phyloP scores from a whole-genome alignment of 1,140 invertebrate genomes.

The Aphelenchoides fujianensis region DNA sequence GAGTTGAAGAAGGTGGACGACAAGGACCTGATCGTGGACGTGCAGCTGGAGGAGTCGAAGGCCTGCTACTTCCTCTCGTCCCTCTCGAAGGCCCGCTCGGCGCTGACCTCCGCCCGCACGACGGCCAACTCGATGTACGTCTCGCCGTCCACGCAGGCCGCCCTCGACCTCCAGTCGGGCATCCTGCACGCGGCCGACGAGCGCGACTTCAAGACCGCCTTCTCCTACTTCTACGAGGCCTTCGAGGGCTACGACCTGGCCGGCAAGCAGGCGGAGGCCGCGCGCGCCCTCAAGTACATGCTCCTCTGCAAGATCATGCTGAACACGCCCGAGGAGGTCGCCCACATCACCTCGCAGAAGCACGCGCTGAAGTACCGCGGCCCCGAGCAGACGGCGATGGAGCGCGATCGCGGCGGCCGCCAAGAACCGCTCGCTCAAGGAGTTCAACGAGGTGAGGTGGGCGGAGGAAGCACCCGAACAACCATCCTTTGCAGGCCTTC shows the following conservation, averaged over 20 bases:
- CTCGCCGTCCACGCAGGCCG: constrained; percentile 79
- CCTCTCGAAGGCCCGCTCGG: constrained; percentile 84
- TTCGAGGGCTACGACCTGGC: constrained; percentile 97
- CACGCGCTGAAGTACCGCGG: constrained; percentile 92
- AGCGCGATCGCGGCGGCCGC: constrained; percentile 89
- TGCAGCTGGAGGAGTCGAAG: constrained; percentile 92
- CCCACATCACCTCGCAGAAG: constrained; percentile 90
- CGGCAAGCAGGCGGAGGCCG: constrained; percentile 74
- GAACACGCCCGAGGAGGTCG: constrained; percentile 83
- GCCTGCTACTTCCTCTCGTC: constrained; percentile 95
- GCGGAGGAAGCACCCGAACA: too few relatives aligned
- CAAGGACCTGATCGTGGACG: constrained; percentile 93
- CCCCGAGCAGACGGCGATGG: constrained; percentile 90
- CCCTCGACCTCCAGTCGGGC: constrained; percentile 90
- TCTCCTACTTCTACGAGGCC: too few relatives aligned
- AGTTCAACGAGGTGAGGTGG: constrained; percentile 74
- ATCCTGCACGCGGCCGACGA: constrained; percentile 98
- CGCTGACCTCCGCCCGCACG: constrained; percentile 91
- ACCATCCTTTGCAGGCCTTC: constrained; percentile 71
- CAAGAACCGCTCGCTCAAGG: constrained; percentile 88
- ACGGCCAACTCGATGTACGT: constrained; percentile 99
- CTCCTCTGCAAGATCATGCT: constrained; percentile 77
- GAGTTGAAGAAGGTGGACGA: too few relatives aligned
- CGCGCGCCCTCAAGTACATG: constrained; percentile 96
- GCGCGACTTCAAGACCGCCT: constrained; percentile 98